phyloP scores from a whole-genome alignment of 2,888 invertebrate species.

The Drosophila phalerata region DNA sequence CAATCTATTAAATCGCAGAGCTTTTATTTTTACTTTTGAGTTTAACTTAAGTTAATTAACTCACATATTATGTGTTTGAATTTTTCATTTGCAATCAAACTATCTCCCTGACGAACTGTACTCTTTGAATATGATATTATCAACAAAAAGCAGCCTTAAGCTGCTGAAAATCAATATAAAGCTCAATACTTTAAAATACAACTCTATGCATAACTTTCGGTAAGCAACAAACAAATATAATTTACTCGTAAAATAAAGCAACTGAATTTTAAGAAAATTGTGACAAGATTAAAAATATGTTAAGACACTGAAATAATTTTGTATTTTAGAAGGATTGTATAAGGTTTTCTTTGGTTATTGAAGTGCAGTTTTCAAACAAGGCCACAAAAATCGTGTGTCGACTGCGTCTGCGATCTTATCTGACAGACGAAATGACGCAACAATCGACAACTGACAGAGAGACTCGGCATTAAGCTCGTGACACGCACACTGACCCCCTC shows the following conservation, averaged over 20 bases:
- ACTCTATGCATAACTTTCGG: neutral
- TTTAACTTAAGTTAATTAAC: slow-evolving; percentile 17
- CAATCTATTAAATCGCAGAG: neutral
- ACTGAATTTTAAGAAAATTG: neutral
- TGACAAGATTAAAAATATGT: neutral
- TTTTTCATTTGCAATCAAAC: neutral
- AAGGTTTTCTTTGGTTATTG: neutral
- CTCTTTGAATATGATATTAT: slow-evolving; percentile 15
- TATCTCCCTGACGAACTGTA: neutral
- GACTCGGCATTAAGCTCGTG: neutral
- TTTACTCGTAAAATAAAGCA: neutral
- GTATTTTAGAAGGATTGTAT: neutral
- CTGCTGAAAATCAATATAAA: slow-evolving; percentile 2
- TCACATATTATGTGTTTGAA: neutral
- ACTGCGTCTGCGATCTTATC: slow-evolving; percentile 42
- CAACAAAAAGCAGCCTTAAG: slow-evolving; percentile 1
- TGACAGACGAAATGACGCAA: slow-evolving; percentile 49
- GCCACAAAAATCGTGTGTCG: slow-evolving; percentile 23
- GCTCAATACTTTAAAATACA: slow-evolving; percentile 3
- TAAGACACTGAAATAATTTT: neutral
- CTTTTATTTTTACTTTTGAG: neutral
- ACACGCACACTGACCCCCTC: neutral
- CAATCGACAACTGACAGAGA: slow-evolving; percentile 21
- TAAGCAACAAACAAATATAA: neutral
- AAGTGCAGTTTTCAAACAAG: slow-evolving; percentile 4